Evolutionary conservation across 2,113 vertebrate species (phyloP).

Genomic region (Sylvietta virens): DNA sequence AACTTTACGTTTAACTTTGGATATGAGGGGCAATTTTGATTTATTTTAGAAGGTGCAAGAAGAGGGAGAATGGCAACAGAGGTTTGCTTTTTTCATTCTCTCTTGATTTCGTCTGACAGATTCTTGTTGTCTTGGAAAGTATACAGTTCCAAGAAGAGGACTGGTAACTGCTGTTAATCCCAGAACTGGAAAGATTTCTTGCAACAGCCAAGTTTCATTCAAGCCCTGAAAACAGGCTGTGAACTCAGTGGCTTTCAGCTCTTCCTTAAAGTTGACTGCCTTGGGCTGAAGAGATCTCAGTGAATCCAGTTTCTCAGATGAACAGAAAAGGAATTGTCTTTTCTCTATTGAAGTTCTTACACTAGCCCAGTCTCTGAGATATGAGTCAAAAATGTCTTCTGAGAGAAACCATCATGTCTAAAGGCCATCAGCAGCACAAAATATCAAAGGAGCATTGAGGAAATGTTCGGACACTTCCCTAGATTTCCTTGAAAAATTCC

Average conservation of each 20-base stretch:
- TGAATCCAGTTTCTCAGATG: neutral
- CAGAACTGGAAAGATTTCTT: neutral
- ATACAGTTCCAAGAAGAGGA: neutral
- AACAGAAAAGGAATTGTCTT: neutral
- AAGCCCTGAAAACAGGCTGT: neutral
- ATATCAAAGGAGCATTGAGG: constrained; percentile 21
- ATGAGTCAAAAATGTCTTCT: neutral
- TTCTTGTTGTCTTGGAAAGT: neutral
- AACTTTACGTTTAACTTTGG: neutral
- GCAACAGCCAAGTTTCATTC: neutral
- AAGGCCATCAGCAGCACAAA: neutral
- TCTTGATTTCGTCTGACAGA: neutral
- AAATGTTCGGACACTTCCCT: constrained; percentile 25
- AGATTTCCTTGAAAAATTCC: constrained; percentile 38
- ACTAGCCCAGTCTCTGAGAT: neutral
- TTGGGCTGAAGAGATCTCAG: neutral
- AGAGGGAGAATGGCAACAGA: neutral
- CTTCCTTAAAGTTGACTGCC: neutral
- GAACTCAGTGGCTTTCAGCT: neutral
- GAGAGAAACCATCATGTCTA: neutral
- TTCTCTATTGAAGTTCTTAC: neutral
- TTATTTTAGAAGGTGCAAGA: neutral
- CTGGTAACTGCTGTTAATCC: neutral
- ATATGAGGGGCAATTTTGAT: neutral
- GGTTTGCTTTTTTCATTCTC: neutral